phyloP scores from a whole-genome alignment of 2,797 vertebrate genomes.

The Ceyx erithaca region DNA sequence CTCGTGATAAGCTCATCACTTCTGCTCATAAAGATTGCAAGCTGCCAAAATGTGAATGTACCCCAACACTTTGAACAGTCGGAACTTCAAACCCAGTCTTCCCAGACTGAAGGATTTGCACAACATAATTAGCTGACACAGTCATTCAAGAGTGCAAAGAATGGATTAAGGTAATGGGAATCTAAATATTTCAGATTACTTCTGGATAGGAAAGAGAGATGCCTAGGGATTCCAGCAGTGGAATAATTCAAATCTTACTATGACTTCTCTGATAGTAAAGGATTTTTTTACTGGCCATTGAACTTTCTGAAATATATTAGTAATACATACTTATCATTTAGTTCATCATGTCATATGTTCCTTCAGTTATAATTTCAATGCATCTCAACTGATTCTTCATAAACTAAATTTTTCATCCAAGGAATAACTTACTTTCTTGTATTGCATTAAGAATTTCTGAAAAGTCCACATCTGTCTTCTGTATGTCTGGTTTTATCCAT shows the following conservation, averaged over 20 bases:
- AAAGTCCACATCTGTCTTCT: constrained; percentile 83
- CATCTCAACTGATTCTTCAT: background rate
- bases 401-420: constrained; percentile 49
- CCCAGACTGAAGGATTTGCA: background rate
- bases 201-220: background rate
- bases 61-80: background rate
- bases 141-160: background rate
- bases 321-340: background rate
- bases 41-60: background rate
- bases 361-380: constrained; percentile 30
- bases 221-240: background rate
- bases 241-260: background rate
- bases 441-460: constrained; percentile 85
- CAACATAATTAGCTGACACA: background rate
- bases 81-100: background rate
- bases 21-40: background rate
- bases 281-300: background rate
- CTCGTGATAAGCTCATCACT: background rate
- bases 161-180: background rate
- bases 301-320: background rate
- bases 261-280: background rate
- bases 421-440: constrained; percentile 83
- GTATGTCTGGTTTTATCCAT: constrained; percentile 72
- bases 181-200: background rate
- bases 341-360: background rate